A percentile compares a stretch with the other conserved stretches of the same genome.
Conservation (phyloP, 2,888 invertebrate species). For the Zhengitettix transpicula region DNA sequence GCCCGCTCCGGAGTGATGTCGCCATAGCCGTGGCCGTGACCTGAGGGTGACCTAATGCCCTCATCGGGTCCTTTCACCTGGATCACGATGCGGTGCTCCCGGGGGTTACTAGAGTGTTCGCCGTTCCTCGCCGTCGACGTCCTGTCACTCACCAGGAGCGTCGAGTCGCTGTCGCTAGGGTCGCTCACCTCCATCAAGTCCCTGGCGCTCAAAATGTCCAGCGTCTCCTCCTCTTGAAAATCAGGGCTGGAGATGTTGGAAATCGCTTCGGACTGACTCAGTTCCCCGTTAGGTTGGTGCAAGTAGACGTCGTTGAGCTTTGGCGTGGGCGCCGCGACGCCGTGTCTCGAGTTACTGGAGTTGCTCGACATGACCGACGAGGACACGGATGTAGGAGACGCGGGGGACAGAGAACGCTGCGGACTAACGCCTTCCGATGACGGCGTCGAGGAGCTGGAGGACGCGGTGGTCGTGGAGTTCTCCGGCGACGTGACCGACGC, state of each 20-base stretch:
- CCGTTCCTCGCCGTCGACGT: constrained; percentile 2
- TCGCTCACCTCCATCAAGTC: constrained; percentile 75
- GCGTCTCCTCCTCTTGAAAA: constrained; percentile 72
- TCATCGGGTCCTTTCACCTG: constrained; percentile 34
- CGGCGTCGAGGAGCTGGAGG: constrained; percentile 14
- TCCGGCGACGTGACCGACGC: constrained; percentile 1
- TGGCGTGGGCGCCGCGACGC: constrained; percentile 11
- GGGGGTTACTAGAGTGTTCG: not conserved
- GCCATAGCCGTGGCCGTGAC: constrained; percentile 4
- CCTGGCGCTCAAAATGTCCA: constrained; percentile 59
- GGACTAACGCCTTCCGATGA: constrained; percentile 25
- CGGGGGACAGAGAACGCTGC: constrained; percentile 48
- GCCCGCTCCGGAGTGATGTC: constrained; percentile 34
- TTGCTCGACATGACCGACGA: constrained; percentile 74
- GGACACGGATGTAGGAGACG: constrained; percentile 73
- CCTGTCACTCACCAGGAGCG: constrained; percentile 52
- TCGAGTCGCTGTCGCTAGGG: constrained; percentile 78
- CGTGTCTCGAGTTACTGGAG: constrained; percentile 7
- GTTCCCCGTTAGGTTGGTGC: constrained; percentile 35
- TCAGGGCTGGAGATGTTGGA: constrained; percentile 82
- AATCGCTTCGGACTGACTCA: constrained; percentile 70
- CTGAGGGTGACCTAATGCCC: not conserved
- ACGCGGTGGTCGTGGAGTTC: constrained; percentile 6
- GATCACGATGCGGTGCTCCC: constrained; percentile 68
- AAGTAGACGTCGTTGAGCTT: constrained; percentile 25